Percentiles rank a stretch among this genome's conserved stretches.
Evolutionary conservation across 2,888 invertebrate genomes (phyloP).

Genomic region (Dynastes grantii): DNA sequence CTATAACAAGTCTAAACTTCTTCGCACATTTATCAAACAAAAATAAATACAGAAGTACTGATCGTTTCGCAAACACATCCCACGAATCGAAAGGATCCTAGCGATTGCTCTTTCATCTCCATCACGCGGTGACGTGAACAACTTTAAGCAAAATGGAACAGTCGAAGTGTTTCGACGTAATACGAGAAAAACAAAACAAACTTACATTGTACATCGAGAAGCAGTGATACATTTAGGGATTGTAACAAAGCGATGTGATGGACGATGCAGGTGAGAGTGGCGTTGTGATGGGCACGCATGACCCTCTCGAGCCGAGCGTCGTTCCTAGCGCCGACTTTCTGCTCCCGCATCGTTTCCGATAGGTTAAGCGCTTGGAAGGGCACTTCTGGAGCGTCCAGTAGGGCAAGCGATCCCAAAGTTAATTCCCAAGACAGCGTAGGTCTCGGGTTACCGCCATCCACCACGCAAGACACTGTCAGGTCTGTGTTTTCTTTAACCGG

Average conservation of each 20-base stretch:
- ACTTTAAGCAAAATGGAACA: no score
- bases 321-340: constrained; percentile 73
- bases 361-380: constrained; percentile 73
- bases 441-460: constrained; percentile 85
- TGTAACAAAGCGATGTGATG: constrained; percentile 77
- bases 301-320: constrained; percentile 82
- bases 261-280: constrained; percentile 87
- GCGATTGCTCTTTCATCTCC: no score
- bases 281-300: constrained; percentile 89
- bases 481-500: constrained; percentile 90
- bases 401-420: constrained; percentile 76
- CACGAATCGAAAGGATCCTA: no score
- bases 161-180: no score
- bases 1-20: no score
- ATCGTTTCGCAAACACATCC: no score
- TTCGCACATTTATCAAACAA: no score
- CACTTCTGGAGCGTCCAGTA: constrained; percentile 75
- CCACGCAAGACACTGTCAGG: constrained; percentile 87
- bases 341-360: constrained; percentile 65
- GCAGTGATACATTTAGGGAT: constrained; percentile 75
- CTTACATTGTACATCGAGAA: constrained; percentile 81
- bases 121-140: no score
- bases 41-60: no score
- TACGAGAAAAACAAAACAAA: constrained; percentile 58
- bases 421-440: constrained; percentile 79